These are phyloP conservation scores for Dyspetes luteomarginatus DNA, from an alignment of 2,888 invertebrate species.

Conservation along the genomic window DNA sequence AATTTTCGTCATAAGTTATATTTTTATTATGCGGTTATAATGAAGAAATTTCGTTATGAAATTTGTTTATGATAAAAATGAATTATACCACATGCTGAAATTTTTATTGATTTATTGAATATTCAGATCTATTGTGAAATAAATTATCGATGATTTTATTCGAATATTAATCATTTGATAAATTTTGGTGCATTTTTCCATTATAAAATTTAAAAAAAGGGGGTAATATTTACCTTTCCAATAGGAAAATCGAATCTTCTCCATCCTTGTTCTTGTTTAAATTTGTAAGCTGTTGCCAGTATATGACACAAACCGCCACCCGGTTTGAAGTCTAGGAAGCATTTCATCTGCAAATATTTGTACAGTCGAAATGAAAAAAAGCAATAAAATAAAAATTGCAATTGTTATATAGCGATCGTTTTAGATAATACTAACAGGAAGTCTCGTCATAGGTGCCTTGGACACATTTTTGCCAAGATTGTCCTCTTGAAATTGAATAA, in stretches of 20 bases:
- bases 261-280: conserved; percentile 98
- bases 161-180: no score
- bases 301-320: conserved; percentile 97
- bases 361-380: not conserved
- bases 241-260: conserved; percentile 96
- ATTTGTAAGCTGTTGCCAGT: conserved; percentile 96
- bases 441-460: conserved; percentile 94
- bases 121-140: no score
- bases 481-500: conserved; percentile 98
- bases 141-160: no score
- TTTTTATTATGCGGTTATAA: no score
- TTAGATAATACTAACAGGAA: conserved; percentile 88
- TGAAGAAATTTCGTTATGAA: no score
- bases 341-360: conserved; percentile 91
- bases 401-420: not conserved
- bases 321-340: conserved; percentile 97
- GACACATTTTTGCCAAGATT: conserved; percentile 96
- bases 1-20: no score
- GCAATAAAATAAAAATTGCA: not conserved
- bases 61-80: no score
- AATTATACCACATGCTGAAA: no score
- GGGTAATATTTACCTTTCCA: conserved; percentile 86
- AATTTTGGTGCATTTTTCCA: conserved; percentile 6
- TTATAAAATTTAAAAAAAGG: no score
- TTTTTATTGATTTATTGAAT: not conserved